phyloP scores from a whole-genome alignment of 2,888 invertebrate species.

The Ellobium chinense region DNA sequence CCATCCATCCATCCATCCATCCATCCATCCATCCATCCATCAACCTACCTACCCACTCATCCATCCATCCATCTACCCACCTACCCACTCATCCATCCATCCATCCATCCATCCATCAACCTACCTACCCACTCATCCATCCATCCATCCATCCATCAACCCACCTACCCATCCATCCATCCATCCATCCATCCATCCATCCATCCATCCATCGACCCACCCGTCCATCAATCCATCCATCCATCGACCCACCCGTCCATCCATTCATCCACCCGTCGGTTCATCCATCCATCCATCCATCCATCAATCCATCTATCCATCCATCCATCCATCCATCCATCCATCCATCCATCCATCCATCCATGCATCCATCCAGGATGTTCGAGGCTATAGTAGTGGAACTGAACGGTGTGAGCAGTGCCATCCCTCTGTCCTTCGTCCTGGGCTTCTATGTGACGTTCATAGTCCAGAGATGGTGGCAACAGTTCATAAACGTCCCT shows the following conservation, averaged over 20 bases:
- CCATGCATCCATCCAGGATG: conserved; percentile 80
- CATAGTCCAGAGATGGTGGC: conserved; percentile 96
- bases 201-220: background rate
- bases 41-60: background rate
- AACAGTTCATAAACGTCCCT: conserved; percentile 87
- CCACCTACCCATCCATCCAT: background rate
- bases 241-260: background rate
- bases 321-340: conserved; percentile 1
- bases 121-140: background rate
- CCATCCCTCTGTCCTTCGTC: conserved; percentile 95
- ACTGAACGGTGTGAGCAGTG: conserved; percentile 90
- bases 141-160: conserved; percentile 3
- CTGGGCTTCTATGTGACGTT: conserved; percentile 96
- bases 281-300: background rate
- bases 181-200: background rate
- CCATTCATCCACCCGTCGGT: background rate
- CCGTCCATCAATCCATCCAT: background rate
- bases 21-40: background rate
- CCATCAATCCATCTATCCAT: background rate
- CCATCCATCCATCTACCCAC: background rate
- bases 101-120: background rate
- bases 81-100: background rate
- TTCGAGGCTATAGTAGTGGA: conserved; percentile 91
- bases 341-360: conserved; percentile 12
- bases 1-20: background rate